These are phyloP conservation scores for Eupithecia centaureata DNA, from an alignment of 2,888 invertebrate genomes.

Conservation along the genomic window DNA sequence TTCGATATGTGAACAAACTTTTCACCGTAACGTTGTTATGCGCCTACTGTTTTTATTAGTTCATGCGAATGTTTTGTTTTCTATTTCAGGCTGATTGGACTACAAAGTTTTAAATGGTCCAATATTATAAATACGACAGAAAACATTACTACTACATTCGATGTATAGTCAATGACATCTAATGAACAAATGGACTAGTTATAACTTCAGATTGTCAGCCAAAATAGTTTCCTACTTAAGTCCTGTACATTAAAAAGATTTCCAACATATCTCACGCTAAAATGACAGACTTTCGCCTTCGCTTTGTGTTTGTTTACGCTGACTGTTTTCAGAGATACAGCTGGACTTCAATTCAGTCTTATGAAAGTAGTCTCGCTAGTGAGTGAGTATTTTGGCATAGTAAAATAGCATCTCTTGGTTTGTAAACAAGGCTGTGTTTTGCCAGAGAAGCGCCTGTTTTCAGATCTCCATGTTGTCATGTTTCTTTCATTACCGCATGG, in stretches of 20 bases:
- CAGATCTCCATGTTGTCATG: conserved; percentile 7
- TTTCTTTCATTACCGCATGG: conserved; percentile 22
- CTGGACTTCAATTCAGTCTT: neutral
- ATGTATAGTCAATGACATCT: neutral
- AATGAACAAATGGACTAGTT: no score
- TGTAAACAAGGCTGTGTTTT: neutral
- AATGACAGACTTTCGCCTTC: neutral
- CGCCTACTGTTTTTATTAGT: neutral
- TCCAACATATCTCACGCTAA: neutral
- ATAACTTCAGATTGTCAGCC: no score
- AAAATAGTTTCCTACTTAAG: no score
- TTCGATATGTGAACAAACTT: conserved; percentile 14
- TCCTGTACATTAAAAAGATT: no score
- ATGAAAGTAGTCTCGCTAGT: neutral
- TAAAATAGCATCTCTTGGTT: neutral
- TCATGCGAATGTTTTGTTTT: neutral
- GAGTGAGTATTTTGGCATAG: neutral
- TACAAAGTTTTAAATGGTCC: no score
- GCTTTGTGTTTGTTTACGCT: neutral
- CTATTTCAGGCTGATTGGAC: neutral
- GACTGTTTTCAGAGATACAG: neutral
- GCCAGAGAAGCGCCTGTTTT: neutral
- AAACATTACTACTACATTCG: neutral
- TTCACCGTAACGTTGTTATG: conserved; percentile 3
- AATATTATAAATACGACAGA: no score